These are phyloP conservation scores for Tapirus indicus DNA, from an alignment of 2,797 vertebrate species.

Conservation along the genomic window DNA sequence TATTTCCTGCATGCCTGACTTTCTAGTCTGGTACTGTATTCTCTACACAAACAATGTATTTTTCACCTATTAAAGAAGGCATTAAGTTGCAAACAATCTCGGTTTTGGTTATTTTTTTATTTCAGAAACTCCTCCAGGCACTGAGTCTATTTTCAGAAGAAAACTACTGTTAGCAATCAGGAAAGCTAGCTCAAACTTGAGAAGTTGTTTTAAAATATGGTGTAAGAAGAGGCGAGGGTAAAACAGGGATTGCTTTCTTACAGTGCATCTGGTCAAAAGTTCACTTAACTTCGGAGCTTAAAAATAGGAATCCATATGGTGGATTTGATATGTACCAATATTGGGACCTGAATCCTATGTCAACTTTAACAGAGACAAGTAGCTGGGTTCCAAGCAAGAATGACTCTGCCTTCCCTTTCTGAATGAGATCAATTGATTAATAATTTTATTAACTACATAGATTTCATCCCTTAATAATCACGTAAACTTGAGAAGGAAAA, in stretches of 20 bases:
- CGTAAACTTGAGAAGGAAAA: background rate
- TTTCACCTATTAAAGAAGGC: background rate
- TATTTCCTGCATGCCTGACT: background rate
- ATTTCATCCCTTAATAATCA: background rate
- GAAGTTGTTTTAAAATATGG: constrained; percentile 2
- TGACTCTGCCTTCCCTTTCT: background rate
- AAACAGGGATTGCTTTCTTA: background rate
- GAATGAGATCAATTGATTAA: background rate
- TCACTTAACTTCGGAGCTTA: background rate
- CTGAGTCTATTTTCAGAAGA: constrained; percentile 17
- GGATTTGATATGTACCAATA: background rate
- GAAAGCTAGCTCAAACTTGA: constrained; percentile 5
- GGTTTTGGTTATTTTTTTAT: background rate
- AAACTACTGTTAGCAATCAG: background rate
- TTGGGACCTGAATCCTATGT: background rate
- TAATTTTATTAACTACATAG: background rate
- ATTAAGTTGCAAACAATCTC: background rate
- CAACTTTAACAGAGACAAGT: background rate
- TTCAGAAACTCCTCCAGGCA: background rate
- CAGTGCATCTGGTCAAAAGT: background rate
- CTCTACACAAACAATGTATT: background rate
- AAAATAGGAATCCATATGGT: background rate
- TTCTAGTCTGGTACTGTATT: background rate
- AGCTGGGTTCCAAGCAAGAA: background rate
- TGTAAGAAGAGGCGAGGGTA: background rate